Conservation (phyloP, 2,888 invertebrate genomes). For the Drosophila maculinotata region DNA sequence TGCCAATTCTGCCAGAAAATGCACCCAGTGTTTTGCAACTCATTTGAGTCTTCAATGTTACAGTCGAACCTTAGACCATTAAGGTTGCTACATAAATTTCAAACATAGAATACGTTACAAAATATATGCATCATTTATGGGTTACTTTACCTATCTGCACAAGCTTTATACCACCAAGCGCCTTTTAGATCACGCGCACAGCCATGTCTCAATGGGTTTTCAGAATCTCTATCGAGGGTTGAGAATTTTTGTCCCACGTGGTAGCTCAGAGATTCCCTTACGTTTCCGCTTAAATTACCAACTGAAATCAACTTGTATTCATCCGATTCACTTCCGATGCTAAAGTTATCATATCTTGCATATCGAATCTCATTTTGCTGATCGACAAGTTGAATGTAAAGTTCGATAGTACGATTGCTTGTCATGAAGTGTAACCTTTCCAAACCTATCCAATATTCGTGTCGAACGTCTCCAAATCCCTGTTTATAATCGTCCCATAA, state of each 20-base stretch:
- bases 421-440: background rate
- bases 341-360: conserved; percentile 5
- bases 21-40: background rate
- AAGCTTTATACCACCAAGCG: no score
- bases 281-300: background rate
- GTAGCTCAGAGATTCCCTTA: background rate
- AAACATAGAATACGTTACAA: no score
- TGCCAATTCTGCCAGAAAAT: conserved; percentile 14
- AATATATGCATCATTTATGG: no score
- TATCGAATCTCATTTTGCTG: background rate
- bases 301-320: background rate
- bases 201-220: no score
- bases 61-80: conserved; percentile 5
- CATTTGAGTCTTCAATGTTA: background rate
- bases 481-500: conserved; percentile 11
- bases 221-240: no score
- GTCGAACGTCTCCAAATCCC: background rate
- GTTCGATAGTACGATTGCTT: background rate
- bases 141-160: no score
- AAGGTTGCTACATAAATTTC: conserved; percentile 1
- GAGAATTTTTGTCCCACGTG: no score
- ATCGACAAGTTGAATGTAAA: conserved; percentile 1
- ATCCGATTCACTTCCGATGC: background rate
- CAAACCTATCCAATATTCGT: background rate
- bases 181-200: no score